These are phyloP conservation scores for Mobula birostris DNA, from an alignment of 2,113 vertebrate species.

Conservation along the genomic window DNA sequence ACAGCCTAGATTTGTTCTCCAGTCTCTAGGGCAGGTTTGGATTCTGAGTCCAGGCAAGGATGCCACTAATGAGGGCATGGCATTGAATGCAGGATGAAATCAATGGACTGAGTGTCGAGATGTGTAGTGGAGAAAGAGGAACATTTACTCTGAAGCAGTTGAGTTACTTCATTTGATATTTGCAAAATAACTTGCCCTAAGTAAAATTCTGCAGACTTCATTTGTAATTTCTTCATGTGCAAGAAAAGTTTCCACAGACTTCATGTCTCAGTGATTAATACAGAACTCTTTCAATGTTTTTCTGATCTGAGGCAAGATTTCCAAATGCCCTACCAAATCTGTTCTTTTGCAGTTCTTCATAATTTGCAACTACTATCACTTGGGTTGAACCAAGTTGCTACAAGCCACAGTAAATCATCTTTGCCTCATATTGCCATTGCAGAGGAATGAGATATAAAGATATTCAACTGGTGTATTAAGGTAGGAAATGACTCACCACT, in stretches of 20 bases:
- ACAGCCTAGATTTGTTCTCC: too few species aligned
- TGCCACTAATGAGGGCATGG: too few species aligned
- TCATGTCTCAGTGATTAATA: not conserved
- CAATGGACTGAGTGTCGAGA: not conserved
- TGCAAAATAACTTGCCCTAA: not conserved
- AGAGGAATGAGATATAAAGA: not conserved
- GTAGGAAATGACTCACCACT: constrained; percentile 13
- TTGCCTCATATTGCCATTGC: not conserved
- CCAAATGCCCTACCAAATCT: not conserved
- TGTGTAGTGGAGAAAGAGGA: not conserved
- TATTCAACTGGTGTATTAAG: not conserved
- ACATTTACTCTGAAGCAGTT: not conserved
- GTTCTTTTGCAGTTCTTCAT: not conserved
- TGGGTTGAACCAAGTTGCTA: not conserved
- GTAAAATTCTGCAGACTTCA: not conserved
- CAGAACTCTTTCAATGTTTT: not conserved
- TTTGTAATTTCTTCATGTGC: not conserved
- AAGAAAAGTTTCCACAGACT: not conserved
- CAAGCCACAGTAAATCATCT: not conserved
- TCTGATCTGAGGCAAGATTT: not conserved
- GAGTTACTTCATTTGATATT: not conserved
- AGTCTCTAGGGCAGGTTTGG: too few species aligned
- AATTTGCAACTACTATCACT: not conserved
- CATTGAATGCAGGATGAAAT: too few species aligned
- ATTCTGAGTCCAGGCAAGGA: too few species aligned